Evolutionary conservation across 2,113 vertebrate species (phyloP).

Genomic region (Electrona antarctica): DNA sequence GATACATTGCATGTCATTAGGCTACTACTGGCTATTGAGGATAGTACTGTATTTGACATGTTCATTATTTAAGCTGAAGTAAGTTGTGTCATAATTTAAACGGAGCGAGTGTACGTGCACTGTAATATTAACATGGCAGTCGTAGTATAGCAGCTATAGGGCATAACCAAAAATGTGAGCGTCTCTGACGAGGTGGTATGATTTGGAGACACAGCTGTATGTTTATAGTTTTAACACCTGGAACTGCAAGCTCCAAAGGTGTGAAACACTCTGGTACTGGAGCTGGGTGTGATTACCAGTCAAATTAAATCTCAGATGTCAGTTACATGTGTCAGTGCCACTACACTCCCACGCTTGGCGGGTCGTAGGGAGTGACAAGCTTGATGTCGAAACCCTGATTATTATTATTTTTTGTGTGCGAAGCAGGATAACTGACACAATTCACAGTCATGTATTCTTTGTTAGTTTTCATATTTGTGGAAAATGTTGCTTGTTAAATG

Average conservation of each 20-base stretch:
- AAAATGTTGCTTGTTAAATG: too few relatives aligned
- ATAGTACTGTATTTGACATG: too few relatives aligned
- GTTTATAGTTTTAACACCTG: constrained; percentile 74
- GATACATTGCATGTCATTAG: too few relatives aligned
- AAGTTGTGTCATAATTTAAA: constrained; percentile 34
- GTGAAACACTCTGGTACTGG: constrained; percentile 77
- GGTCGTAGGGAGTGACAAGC: constrained; percentile 61
- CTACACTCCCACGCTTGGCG: constrained; percentile 66
- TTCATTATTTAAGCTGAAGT: background rate
- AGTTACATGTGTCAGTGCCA: constrained; percentile 72
- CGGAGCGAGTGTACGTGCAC: background rate
- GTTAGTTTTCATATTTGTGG: constrained; percentile 24
- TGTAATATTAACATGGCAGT: constrained; percentile 39
- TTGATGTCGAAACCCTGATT: constrained; percentile 58
- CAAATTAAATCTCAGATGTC: constrained; percentile 81
- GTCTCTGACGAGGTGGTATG: constrained; percentile 61
- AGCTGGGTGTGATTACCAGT: constrained; percentile 80
- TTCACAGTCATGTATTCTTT: constrained; percentile 41
- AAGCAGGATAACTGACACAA: constrained; percentile 48
- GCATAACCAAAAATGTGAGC: constrained; percentile 53
- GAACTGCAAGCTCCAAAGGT: constrained; percentile 70
- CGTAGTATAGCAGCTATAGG: constrained; percentile 9
- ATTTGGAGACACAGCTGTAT: constrained; percentile 62
- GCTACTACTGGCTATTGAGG: too few relatives aligned
- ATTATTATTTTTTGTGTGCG: constrained; percentile 39